These are phyloP conservation scores for Pristionchus entomophagus DNA, from an alignment of 2,888 invertebrate genomes.

Conservation along the genomic window DNA sequence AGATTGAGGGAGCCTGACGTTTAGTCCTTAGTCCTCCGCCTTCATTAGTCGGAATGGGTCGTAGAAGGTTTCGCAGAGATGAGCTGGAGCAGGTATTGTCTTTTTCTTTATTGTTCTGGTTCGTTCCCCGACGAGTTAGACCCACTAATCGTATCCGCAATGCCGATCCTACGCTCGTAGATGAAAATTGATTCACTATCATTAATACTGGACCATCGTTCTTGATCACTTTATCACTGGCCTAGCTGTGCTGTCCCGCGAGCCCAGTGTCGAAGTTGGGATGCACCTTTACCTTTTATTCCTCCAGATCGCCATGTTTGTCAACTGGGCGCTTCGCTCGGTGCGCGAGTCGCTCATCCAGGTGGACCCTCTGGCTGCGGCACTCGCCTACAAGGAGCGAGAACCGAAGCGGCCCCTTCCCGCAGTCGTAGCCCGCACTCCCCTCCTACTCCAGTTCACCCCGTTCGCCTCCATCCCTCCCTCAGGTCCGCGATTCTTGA, in stretches of 20 bases:
- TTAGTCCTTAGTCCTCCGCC: conserved; percentile 12
- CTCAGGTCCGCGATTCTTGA: neutral
- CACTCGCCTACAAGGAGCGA: conserved; percentile 52
- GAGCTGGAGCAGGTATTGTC: conserved; percentile 42
- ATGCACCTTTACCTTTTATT: neutral
- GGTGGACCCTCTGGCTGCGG: conserved; percentile 65
- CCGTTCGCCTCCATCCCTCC: conserved; percentile 55
- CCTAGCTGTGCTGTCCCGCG: no score
- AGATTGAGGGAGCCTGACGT: neutral
- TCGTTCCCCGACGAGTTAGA: no score
- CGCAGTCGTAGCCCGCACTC: conserved; percentile 61
- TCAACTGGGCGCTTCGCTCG: conserved; percentile 66
- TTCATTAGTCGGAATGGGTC: conserved; percentile 5
- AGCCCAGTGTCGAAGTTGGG: no score
- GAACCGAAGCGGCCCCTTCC: conserved; percentile 51
- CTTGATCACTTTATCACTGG: no score
- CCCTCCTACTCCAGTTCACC: conserved; percentile 66
- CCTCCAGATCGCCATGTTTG: conserved; percentile 55
- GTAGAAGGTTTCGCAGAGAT: conserved; percentile 9
- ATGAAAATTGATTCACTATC: no score
- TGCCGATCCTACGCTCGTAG: no score
- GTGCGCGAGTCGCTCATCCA: conserved; percentile 67
- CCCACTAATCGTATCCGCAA: no score
- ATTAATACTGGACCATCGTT: no score
- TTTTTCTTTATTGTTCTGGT: neutral